Evolutionary conservation across 2,888 invertebrate species (phyloP), one percentile per base, ranked within the genome.

Genomic region (Enchytraeus crypticus): DNA sequence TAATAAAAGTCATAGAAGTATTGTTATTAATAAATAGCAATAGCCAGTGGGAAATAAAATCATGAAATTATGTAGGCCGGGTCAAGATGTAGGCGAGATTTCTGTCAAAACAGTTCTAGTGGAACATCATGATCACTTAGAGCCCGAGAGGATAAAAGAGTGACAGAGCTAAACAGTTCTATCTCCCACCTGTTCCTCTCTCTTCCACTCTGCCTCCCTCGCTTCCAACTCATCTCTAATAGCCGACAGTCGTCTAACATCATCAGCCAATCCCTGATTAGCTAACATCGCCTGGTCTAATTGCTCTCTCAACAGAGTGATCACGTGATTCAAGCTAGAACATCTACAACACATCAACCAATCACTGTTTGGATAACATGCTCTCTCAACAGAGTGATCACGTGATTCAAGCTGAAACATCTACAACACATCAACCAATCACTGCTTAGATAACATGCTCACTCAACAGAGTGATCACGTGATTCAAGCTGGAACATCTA

Each of bases 151-250:
- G n/a, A n/a, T n/a, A n/a, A n/a, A n/a, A n/a, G n/a, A n/a, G n/a
- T n/a, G n/a, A n/a, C n/a, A n/a, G n/a, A n/a, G n/a, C n/a, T n/a
- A n/a, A n/a, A n/a, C n/a, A n/a, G n/a, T n/a, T n/a, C n/a, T n/a
- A n/a, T n/a, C n/a, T n/a, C n/a, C 26, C 8, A 54, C 54, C 54
- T 54, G 54, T 34, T 54, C 54, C 38, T 54, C 54, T 27, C 54
- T 33, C 32, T n/a, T 14, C 54, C 54, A 54, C 5, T 54, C 54
- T 26, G 21, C 34, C 54, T 54, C 54, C 2, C 54, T 32, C 18
- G 21, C 33, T 21, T 32, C 21, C 8, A 54, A 27, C 33, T 54
- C 43, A 27, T 54, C n/a, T 26, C 27, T 33, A 11, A 38, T n/a
- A 3, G 34, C 54, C 33, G 32, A 34, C 38, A 33, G 54, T 5